These are phyloP conservation scores for Eublepharis macularius DNA, from an alignment of 2,113 vertebrate species.

Conservation along the genomic window DNA sequence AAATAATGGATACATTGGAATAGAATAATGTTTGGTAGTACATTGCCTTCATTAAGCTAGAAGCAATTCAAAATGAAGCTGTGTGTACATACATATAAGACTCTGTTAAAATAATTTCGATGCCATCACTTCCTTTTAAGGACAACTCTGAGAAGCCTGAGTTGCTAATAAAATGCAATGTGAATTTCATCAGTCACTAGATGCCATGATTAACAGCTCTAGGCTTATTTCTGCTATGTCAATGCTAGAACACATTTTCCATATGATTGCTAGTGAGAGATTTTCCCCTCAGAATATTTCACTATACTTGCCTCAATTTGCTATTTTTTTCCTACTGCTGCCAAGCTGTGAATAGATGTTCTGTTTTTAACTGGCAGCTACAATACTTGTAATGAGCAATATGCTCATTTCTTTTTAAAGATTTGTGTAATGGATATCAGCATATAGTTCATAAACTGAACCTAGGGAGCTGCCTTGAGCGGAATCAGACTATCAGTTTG, in stretches of 20 bases:
- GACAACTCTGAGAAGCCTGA: background rate
- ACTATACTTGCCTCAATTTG: constrained; percentile 45
- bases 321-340: constrained; percentile 45
- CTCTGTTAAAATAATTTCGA: background rate
- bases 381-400: constrained; percentile 38
- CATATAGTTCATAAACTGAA: background rate
- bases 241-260: constrained; percentile 60
- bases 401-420: constrained; percentile 18
- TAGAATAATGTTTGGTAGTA: background rate
- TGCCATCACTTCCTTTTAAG: background rate
- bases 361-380: constrained; percentile 56
- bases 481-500: background rate
- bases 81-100: background rate
- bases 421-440: constrained; percentile 57
- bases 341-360: constrained; percentile 37
- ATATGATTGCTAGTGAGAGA: constrained; percentile 58
- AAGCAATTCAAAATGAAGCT: background rate
- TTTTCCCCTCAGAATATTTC: constrained; percentile 42
- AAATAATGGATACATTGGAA: background rate
- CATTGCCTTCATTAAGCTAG: background rate
- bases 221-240: constrained; percentile 38
- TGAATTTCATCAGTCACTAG: constrained; percentile 33
- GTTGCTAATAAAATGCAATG: constrained; percentile 5
- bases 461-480: background rate
- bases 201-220: constrained; percentile 42